phyloP scores from a whole-genome alignment of 2,797 vertebrate genomes.

The Peromyscus eremicus region DNA sequence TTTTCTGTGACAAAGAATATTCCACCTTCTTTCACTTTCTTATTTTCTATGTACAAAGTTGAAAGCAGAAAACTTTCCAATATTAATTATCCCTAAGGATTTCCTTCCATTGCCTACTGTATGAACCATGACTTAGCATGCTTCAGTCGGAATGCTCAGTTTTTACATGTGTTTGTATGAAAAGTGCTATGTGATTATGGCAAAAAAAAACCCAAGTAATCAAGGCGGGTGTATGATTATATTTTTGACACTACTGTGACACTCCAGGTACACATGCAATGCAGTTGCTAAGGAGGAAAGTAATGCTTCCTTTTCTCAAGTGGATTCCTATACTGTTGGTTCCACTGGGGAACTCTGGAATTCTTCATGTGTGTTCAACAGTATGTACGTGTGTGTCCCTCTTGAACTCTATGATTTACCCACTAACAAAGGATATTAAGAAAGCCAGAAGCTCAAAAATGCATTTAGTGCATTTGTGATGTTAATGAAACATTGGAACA shows the following conservation, averaged over 20 bases:
- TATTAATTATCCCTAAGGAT: not conserved
- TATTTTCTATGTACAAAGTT: not conserved
- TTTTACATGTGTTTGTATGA: not conserved
- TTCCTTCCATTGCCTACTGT: not conserved
- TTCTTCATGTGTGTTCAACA: not conserved
- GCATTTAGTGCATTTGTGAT: not conserved
- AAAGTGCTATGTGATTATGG: not conserved
- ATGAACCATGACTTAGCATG: not conserved
- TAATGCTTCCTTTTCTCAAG: not conserved
- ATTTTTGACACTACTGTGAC: not conserved
- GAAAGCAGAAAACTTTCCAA: not conserved
- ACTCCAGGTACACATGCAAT: not conserved
- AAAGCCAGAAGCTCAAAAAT: not conserved
- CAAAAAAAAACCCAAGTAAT: not conserved
- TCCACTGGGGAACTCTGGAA: not conserved
- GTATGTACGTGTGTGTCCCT: not conserved
- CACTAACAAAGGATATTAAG: not conserved
- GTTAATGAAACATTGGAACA: not conserved
- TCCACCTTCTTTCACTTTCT: not conserved
- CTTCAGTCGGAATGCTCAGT: not conserved
- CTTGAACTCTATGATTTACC: not conserved
- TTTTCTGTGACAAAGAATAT: not conserved
- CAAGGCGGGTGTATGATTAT: not conserved
- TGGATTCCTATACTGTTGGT: rapidly evolving
- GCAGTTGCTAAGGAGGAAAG: not conserved